phyloP scores from a whole-genome alignment of 1,140 invertebrate genomes.

The Bathynomus jamesi region DNA sequence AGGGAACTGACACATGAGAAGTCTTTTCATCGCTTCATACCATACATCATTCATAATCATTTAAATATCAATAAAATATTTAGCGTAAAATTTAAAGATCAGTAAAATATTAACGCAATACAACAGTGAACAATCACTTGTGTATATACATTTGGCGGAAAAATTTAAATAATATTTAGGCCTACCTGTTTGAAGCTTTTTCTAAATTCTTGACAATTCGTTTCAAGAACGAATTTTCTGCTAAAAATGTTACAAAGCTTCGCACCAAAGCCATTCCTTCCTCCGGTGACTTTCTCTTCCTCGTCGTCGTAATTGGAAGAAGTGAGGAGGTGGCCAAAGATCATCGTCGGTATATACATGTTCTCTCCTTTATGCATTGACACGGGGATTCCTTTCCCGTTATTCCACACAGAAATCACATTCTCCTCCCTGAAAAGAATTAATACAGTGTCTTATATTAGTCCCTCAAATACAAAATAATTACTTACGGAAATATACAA shows the following conservation, averaged over 20 bases:
- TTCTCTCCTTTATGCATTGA: slow-evolving; percentile 96
- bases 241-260: slow-evolving; percentile 99
- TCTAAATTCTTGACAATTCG: slow-evolving; percentile 76
- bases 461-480: no score
- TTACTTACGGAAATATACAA: no score
- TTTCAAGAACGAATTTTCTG: slow-evolving; percentile 93
- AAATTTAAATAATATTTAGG: not conserved
- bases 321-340: slow-evolving; percentile 96
- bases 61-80: no score
- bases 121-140: no score
- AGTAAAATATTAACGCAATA: no score
- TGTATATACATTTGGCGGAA: no score
- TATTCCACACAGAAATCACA: slow-evolving; percentile 91
- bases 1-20: no score
- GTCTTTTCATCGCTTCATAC: no score
- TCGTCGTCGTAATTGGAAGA: slow-evolving; percentile 99
- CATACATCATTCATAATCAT: no score
- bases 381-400: slow-evolving; percentile 97
- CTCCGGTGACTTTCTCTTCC: slow-evolving; percentile 95
- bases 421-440: slow-evolving; percentile 66
- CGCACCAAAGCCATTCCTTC: slow-evolving; percentile 97
- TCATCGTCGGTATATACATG: slow-evolving; percentile 98
- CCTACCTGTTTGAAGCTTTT: slow-evolving; percentile 69
- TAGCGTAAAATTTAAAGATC: no score
- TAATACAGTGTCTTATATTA: no score